Evolutionary conservation across 2,888 invertebrate genomes (phyloP).

Genomic region (Melinaea marsaeus): DNA sequence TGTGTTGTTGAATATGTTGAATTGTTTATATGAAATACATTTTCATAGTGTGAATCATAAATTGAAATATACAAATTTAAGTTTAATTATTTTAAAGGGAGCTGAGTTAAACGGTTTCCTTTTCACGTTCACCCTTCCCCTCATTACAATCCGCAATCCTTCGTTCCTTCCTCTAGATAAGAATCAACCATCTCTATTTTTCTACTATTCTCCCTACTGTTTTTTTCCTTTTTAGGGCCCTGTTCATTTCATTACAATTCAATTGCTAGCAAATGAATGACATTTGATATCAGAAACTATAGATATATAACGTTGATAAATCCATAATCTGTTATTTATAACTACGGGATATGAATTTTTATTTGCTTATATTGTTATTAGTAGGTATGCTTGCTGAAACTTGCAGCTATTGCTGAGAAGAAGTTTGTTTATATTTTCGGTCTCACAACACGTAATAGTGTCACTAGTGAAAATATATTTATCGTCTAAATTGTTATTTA

Average conservation of each 20-base stretch:
- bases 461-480: background rate
- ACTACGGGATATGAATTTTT: slow-evolving; percentile 43
- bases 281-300: slow-evolving; percentile 54
- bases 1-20: slow-evolving; percentile 23
- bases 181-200: slow-evolving; percentile 67
- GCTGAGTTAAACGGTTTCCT: slow-evolving; percentile 65
- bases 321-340: slow-evolving; percentile 58
- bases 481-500: too few relatives aligned
- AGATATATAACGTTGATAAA: slow-evolving; percentile 66
- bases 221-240: slow-evolving; percentile 58
- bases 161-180: slow-evolving; percentile 73
- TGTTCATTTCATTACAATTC: slow-evolving; percentile 72
- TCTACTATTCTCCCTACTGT: slow-evolving; percentile 53
- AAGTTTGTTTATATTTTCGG: too few relatives aligned
- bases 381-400: background rate
- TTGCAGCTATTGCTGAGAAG: too few relatives aligned
- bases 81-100: slow-evolving; percentile 76
- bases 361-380: slow-evolving; percentile 17
- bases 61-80: slow-evolving; percentile 76
- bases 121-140: slow-evolving; percentile 72
- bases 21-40: slow-evolving; percentile 15
- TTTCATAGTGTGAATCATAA: slow-evolving; percentile 38
- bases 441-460: slow-evolving; percentile 1
- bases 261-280: slow-evolving; percentile 67
- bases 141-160: slow-evolving; percentile 72